Conservation (phyloP, 2,113 vertebrate genomes). For the Glaucidium brasilianum region DNA sequence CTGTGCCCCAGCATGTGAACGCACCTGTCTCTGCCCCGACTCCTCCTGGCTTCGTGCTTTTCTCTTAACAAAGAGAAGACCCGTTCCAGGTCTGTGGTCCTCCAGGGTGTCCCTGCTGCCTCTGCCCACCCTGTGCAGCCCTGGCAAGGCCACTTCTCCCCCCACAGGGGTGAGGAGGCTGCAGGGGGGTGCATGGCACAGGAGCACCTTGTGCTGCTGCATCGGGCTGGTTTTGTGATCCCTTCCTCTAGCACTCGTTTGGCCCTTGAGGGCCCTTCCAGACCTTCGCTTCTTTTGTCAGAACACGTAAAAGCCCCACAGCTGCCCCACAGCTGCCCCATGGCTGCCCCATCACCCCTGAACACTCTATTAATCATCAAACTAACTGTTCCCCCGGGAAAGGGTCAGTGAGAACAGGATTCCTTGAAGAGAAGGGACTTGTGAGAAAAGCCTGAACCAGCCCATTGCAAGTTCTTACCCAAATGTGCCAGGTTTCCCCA, state of each 20-base stretch:
- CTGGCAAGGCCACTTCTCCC: background rate
- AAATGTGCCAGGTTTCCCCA: rapidly evolving
- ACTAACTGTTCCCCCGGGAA: background rate
- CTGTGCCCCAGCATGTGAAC: background rate
- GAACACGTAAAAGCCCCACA: background rate
- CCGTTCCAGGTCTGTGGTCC: background rate
- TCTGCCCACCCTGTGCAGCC: background rate
- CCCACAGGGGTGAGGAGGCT: background rate
- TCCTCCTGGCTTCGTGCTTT: background rate
- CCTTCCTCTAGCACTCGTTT: background rate
- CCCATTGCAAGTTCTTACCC: background rate
- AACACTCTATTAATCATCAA: background rate
- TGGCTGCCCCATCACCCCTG: background rate
- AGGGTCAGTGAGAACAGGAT: rapidly evolving
- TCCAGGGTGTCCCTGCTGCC: background rate
- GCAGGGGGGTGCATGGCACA: background rate
- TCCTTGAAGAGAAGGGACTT: background rate
- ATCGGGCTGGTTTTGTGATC: background rate
- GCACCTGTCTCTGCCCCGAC: background rate
- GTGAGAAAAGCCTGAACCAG: background rate
- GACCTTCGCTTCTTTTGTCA: background rate
- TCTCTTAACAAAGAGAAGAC: background rate
- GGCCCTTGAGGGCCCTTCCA: background rate
- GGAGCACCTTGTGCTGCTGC: background rate
- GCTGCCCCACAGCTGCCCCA: background rate